phyloP scores from a whole-genome alignment of 2,888 invertebrate species.

The Tetranychus truncatus region DNA sequence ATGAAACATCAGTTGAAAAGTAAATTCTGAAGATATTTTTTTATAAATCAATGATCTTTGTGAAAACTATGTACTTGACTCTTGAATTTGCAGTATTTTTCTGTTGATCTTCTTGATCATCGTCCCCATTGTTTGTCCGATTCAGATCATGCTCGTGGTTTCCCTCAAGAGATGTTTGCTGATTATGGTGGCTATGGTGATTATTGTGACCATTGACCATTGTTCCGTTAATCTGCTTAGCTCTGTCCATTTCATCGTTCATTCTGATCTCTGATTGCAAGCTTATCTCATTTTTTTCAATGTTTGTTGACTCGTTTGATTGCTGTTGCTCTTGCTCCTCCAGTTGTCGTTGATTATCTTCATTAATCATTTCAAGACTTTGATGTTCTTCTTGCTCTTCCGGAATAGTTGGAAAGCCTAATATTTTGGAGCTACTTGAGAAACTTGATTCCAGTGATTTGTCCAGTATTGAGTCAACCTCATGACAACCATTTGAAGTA shows the following conservation, averaged over 20 bases:
- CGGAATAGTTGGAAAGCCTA: background rate
- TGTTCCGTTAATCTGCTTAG: too few species aligned
- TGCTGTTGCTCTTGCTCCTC: background rate
- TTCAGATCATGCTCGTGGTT: background rate
- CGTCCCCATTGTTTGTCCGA: background rate
- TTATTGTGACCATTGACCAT: too few species aligned
- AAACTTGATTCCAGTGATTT: background rate
- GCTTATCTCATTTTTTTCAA: too few species aligned
- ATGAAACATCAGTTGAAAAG: background rate
- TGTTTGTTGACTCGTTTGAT: too few species aligned
- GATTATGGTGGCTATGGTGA: too few species aligned
- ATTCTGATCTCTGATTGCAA: too few species aligned
- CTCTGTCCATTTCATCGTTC: too few species aligned
- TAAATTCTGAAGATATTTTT: background rate
- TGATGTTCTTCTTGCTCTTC: background rate
- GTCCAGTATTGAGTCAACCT: background rate
- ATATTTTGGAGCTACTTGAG: background rate
- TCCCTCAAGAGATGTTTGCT: background rate
- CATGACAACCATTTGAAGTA: background rate
- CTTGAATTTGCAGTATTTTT: background rate
- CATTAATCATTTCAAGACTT: background rate
- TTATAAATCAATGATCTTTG: background rate
- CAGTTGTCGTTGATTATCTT: background rate
- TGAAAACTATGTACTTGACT: slow-evolving; percentile 1
- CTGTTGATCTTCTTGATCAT: background rate